Evolutionary conservation across 2,888 invertebrate genomes (phyloP).

Genomic region (Drosophila suboccidentalis): DNA sequence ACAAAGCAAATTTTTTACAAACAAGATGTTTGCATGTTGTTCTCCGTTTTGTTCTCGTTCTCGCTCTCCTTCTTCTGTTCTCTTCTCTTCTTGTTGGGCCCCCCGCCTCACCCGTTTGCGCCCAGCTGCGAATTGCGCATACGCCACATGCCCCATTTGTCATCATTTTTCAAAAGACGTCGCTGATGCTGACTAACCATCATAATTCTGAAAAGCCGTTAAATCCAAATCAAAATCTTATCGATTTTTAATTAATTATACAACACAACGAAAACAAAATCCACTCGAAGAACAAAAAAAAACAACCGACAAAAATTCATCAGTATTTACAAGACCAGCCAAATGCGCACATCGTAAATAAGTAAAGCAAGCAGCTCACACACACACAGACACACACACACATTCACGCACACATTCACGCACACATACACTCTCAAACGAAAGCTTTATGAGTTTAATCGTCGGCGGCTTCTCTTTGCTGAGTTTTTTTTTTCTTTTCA

Average conservation of each 20-base stretch:
- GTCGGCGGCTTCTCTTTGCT: constrained; percentile 51
- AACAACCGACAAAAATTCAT: constrained; percentile 13
- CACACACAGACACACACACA: constrained; percentile 12
- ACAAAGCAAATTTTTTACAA: constrained; percentile 18
- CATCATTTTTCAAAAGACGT: constrained; percentile 47
- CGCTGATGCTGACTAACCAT: constrained; percentile 68
- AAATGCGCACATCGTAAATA: constrained; percentile 64
- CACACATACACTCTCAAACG: constrained; percentile 18
- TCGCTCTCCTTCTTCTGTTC: constrained; percentile 9
- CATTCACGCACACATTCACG: constrained; percentile 15
- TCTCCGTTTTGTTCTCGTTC: constrained; percentile 19
- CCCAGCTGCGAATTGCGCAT: constrained; percentile 44
- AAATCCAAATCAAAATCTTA: constrained; percentile 78
- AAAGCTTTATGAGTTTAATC: constrained; percentile 46
- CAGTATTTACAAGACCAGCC: constrained; percentile 46
- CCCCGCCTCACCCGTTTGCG: neutral
- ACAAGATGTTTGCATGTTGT: constrained; percentile 17
- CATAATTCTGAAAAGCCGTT: constrained; percentile 70
- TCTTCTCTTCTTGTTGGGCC: no score
- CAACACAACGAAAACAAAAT: constrained; percentile 26
- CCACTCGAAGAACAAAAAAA: constrained; percentile 22
- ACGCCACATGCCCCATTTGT: constrained; percentile 51
- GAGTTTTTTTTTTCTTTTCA: constrained; percentile 1
- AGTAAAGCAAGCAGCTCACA: constrained; percentile 38
- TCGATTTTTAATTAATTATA: constrained; percentile 80